A percentile compares a stretch with the other conserved stretches of the same genome.
These are phyloP conservation scores for Gallinago nigripennis DNA, from an alignment of 2,797 vertebrate genomes.

Conservation along the genomic window DNA sequence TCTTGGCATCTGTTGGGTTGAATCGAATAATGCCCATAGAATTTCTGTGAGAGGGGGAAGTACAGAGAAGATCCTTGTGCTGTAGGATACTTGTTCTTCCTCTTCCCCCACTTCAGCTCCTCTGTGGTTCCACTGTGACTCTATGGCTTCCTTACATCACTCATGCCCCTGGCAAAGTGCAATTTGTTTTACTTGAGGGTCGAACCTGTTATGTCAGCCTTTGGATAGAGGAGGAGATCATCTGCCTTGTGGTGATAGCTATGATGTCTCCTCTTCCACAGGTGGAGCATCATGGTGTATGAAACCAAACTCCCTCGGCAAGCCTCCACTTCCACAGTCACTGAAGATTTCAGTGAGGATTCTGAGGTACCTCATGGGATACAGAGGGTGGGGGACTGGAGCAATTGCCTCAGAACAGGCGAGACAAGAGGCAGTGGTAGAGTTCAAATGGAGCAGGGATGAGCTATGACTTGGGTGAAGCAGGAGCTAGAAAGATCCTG, in stretches of 20 bases:
- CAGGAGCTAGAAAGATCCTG: neutral
- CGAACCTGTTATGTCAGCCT: neutral
- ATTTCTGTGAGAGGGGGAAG: neutral
- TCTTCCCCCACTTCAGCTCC: neutral
- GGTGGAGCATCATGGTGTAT: conserved; percentile 98
- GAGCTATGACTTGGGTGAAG: neutral
- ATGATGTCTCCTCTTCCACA: conserved; percentile 57
- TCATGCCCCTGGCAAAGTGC: neutral
- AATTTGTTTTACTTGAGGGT: neutral
- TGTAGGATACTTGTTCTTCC: neutral
- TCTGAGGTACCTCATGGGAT: conserved; percentile 84
- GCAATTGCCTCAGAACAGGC: neutral
- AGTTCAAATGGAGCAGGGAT: neutral
- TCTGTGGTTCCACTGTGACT: neutral
- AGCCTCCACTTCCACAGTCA: conserved; percentile 82
- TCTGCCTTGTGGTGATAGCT: neutral
- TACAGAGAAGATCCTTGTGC: neutral
- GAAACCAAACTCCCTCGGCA: conserved; percentile 93
- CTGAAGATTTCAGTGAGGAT: conserved; percentile 90
- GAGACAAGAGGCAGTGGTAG: neutral
- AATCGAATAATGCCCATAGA: neutral
- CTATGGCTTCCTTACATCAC: neutral
- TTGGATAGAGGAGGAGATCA: neutral
- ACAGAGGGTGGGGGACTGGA: neutral
- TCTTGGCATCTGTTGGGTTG: neutral